Conservation (phyloP, 2,888 invertebrate genomes). For the Lycophotia porphyrea region DNA sequence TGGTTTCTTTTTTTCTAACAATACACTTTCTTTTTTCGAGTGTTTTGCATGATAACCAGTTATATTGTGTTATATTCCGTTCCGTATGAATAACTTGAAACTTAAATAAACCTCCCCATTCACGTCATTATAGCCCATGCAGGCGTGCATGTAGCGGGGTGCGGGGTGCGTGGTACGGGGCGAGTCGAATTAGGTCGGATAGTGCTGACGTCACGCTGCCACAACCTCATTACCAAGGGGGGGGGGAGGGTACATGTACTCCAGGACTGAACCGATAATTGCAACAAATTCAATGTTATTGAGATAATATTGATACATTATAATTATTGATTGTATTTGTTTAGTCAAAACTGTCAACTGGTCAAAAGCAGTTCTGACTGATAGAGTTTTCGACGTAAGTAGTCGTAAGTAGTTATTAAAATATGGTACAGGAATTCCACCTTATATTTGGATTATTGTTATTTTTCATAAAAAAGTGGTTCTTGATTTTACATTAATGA, state of each 20-base stretch:
- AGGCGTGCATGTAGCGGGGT: constrained; percentile 21
- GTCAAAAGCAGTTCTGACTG: not conserved
- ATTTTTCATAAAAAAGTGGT: not conserved
- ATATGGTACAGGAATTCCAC: not conserved
- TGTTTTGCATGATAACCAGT: not conserved
- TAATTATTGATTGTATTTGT: not conserved
- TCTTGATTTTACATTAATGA: not conserved
- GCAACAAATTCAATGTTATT: not conserved
- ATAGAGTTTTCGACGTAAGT: not conserved
- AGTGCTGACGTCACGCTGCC: constrained; percentile 54
- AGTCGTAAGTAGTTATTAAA: not conserved
- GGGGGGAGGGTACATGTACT: constrained; percentile 8
- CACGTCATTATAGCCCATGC: constrained; percentile 30
- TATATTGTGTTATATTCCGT: not conserved
- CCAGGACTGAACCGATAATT: not conserved
- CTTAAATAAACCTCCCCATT: constrained; percentile 16
- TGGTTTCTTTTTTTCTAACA: not conserved
- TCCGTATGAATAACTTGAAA: constrained; percentile 6
- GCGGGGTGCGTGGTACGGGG: constrained; percentile 20
- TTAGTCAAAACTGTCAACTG: not conserved
- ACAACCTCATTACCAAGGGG: constrained; percentile 50
- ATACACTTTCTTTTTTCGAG: no score
- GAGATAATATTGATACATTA: not conserved
- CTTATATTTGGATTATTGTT: not conserved
- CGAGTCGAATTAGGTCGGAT: constrained; percentile 53